A percentile compares a stretch with the other conserved stretches of the same genome.
phyloP scores from a whole-genome alignment of 2,113 vertebrate species.

The Grammomys surdaster region DNA sequence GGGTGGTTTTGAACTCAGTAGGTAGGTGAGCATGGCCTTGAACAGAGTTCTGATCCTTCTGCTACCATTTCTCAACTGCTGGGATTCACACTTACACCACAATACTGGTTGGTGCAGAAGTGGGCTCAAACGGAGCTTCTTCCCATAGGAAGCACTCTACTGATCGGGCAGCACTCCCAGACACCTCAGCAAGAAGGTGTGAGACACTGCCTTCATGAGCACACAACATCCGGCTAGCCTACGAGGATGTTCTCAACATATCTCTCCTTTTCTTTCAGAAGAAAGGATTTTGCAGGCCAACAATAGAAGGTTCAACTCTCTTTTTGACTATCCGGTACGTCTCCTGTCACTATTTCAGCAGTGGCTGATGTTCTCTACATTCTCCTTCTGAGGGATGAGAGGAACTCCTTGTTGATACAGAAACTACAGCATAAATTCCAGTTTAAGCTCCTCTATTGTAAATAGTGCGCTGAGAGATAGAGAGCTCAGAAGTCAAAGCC shows the following conservation, averaged over 20 bases:
- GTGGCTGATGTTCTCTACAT: neutral
- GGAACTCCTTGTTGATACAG: neutral
- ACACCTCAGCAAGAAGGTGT: neutral
- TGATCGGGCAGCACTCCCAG: neutral
- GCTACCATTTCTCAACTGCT: neutral
- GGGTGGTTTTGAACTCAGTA: neutral
- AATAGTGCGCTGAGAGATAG: neutral
- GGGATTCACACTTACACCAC: neutral
- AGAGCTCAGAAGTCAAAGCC: conserved; percentile 17
- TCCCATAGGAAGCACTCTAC: neutral
- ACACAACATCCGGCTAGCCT: neutral
- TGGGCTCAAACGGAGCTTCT: neutral
- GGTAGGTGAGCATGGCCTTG: neutral
- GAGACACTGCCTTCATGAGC: neutral
- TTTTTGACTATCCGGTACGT: conserved; percentile 94
- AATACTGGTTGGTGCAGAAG: neutral
- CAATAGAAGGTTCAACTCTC: conserved; percentile 90
- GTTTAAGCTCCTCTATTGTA: neutral
- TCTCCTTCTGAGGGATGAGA: neutral
- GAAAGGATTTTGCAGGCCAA: conserved; percentile 93
- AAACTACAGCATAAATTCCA: neutral
- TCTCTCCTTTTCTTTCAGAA: conserved; percentile 85
- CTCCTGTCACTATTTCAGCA: neutral
- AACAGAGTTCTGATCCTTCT: neutral
- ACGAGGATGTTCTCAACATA: conserved; percentile 1